These are phyloP conservation scores for Gallinago jamesoni DNA, from an alignment of 2,113 vertebrate genomes.

Conservation along the genomic window DNA sequence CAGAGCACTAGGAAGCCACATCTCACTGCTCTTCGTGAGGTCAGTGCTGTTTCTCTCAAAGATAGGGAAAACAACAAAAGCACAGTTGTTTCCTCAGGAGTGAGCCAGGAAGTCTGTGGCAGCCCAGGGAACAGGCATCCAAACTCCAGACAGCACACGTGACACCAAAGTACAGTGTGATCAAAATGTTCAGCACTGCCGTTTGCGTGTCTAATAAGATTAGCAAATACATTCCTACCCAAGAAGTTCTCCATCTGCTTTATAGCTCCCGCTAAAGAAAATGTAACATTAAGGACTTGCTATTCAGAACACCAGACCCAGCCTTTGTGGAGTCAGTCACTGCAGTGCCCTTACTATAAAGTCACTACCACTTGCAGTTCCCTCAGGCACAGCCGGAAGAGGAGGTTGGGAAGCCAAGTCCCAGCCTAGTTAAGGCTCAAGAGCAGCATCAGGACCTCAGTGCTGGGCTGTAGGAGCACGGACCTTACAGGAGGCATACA, in stretches of 20 bases:
- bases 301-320: background rate
- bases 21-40: background rate
- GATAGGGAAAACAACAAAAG: conserved; percentile 44
- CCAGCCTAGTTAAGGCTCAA: background rate
- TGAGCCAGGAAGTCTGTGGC: conserved; percentile 31
- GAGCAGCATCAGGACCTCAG: background rate
- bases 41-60: background rate
- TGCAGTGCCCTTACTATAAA: background rate
- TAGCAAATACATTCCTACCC: background rate
- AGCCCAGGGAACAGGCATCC: background rate
- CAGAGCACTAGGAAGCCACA: background rate
- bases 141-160: background rate
- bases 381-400: background rate
- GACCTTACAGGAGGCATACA: background rate
- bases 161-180: background rate
- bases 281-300: background rate
- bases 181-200: background rate
- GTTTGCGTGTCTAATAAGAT: background rate
- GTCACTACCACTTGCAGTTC: background rate
- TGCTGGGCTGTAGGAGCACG: background rate
- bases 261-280: background rate
- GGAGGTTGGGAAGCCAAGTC: background rate
- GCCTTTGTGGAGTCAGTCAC: background rate
- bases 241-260: background rate
- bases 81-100: conserved; percentile 54